These are phyloP conservation scores for Arnoldichthys spilopterus DNA, from an alignment of 2,797 vertebrate species.

Conservation along the genomic window DNA sequence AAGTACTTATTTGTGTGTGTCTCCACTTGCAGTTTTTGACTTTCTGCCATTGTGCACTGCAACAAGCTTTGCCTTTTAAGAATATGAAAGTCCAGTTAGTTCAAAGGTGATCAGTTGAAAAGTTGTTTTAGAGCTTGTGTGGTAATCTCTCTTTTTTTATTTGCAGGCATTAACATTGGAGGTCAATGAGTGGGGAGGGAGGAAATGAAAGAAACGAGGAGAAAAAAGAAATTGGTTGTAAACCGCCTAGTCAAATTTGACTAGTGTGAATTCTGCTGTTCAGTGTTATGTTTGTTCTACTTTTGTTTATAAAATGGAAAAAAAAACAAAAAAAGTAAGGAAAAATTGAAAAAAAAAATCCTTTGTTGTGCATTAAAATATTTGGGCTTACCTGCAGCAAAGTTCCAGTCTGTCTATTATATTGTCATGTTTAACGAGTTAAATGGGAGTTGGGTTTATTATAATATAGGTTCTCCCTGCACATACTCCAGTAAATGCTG, in stretches of 20 bases:
- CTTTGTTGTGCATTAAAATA: conserved; percentile 47
- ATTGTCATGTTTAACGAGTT: not conserved
- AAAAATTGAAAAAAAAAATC: conserved; percentile 29
- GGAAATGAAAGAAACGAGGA: not conserved
- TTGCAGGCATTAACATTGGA: conserved; percentile 35
- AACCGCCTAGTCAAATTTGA: conserved; percentile 44
- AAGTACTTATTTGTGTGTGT: too few relatives aligned
- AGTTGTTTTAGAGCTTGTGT: not conserved
- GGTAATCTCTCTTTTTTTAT: conserved; percentile 44
- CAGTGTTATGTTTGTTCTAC: conserved; percentile 59
- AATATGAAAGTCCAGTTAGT: not conserved
- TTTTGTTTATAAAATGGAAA: conserved; percentile 72
- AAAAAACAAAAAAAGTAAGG: conserved; percentile 9
- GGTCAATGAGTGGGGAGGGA: conserved; percentile 33
- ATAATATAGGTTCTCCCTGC: not conserved
- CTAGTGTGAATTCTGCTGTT: conserved; percentile 67
- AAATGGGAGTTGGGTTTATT: not conserved
- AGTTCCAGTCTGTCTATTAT: conserved; percentile 6
- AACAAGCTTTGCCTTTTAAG: too few relatives aligned
- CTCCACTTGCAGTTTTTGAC: too few relatives aligned
- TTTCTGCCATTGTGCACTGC: too few relatives aligned
- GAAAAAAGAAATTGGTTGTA: conserved; percentile 23
- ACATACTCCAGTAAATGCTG: not conserved
- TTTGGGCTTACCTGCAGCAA: conserved; percentile 25
- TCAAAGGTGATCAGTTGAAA: not conserved